Conservation (phyloP, 2,797 vertebrate genomes). For the Myotis planiceps region DNA sequence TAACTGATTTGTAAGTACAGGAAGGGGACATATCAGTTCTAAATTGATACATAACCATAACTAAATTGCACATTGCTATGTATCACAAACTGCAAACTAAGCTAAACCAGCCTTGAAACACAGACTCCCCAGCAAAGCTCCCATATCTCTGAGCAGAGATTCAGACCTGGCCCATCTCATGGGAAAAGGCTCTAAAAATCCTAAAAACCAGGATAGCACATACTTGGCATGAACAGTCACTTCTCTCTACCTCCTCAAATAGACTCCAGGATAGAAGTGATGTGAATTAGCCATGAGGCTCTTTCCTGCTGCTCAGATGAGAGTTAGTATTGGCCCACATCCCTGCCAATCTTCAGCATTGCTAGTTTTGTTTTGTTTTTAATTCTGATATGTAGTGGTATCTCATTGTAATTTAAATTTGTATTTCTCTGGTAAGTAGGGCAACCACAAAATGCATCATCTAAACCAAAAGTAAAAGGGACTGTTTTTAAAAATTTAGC, state of each 20-base stretch:
- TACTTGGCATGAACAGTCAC: background rate
- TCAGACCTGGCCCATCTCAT: background rate
- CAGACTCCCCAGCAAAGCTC: background rate
- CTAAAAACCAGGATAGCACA: background rate
- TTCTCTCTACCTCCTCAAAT: background rate
- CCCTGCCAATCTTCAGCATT: background rate
- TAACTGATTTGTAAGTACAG: background rate
- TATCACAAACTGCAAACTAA: background rate
- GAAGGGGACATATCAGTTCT: background rate
- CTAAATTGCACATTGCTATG: background rate
- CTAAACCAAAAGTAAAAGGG: background rate
- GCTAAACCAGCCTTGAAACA: background rate
- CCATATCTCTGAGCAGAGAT: background rate
- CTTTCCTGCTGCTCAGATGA: background rate
- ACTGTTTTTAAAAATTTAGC: background rate
- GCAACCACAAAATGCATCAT: slow-evolving; percentile 9
- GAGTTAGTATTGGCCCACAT: background rate
- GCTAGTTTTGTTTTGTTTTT: background rate
- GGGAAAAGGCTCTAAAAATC: background rate
- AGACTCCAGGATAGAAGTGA: background rate
- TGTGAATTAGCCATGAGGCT: background rate
- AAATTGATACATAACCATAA: background rate
- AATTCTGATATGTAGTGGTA: background rate
- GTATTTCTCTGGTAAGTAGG: background rate
- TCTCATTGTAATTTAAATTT: background rate